phyloP scores from a whole-genome alignment of 2,797 vertebrate genomes.

The Pseudomugil tenellus region DNA sequence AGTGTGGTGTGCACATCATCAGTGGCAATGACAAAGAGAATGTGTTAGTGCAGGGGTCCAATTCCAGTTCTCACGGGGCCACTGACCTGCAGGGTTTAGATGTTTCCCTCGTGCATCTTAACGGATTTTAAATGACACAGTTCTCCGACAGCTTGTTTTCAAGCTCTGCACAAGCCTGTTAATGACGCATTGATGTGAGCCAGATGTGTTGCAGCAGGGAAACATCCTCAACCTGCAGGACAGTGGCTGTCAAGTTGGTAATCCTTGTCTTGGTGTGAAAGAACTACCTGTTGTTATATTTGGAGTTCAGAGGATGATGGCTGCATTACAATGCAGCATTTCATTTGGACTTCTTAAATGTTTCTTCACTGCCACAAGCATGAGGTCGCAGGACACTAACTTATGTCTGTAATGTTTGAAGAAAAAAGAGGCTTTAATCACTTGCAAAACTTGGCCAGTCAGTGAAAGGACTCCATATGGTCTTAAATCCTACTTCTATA shows the following conservation, averaged over 20 bases:
- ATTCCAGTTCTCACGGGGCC: not conserved
- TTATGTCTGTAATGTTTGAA: constrained; percentile 26
- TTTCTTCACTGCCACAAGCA: constrained; percentile 72
- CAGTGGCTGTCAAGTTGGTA: not conserved
- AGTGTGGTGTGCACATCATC: constrained; percentile 57
- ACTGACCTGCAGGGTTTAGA: not conserved
- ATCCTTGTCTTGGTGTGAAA: constrained; percentile 19
- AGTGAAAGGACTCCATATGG: constrained; percentile 6
- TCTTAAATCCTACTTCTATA: constrained; percentile 10
- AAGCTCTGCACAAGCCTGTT: not conserved
- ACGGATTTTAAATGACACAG: too few species aligned
- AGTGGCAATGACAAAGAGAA: constrained; percentile 57
- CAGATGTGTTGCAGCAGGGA: not conserved
- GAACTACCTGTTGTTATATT: constrained; percentile 27
- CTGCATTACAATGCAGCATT: constrained; percentile 49
- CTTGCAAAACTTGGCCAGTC: constrained; percentile 20
- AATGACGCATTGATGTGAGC: not conserved
- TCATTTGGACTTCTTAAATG: constrained; percentile 47
- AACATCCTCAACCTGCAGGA: not conserved
- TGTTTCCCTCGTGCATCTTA: not conserved
- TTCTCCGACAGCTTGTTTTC: not conserved
- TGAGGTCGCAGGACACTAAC: constrained; percentile 41
- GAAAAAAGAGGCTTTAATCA: constrained; percentile 29
- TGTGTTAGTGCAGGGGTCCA: constrained; percentile 24
- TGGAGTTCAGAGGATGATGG: constrained; percentile 25